Base-by-base conservation (phyloP, 1,140 invertebrate species). In the Cyclina sinensis region DNA sequence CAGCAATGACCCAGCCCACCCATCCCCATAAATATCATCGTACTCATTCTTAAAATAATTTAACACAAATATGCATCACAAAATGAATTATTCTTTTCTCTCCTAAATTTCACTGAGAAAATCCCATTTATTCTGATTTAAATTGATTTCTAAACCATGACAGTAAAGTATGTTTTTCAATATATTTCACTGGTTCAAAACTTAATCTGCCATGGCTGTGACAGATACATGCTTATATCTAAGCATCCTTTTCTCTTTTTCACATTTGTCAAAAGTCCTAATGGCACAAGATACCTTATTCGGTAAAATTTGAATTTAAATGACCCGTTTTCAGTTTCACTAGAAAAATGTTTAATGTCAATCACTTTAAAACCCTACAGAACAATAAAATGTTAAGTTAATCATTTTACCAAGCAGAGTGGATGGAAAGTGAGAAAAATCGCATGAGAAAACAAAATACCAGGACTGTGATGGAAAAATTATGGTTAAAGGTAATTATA, bases 291-390 rank as follows among this genome's bases (percentile, higher is more conserved):
- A 78, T 54, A 78, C 74, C 48, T 51, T 78, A 78, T 78, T 78
- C 54, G 74, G 74, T 37, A 78, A 78, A 78, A 78, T 78, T 78
- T 78, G 74, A 78, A 78, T 78, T 78, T 78, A 78, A 78, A 78
- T 46, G 48, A 24, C 74, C 46, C 74, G 39, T 43, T 35, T 78
- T 78, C 46, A 78, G 74, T 78, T 78, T 51, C 74, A 54, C 32
- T 78, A 11, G 46, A 78, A 37, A 78, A 78, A 78, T 78, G 74
- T 46, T 78, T 54, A 57, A 54, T 30, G 74, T 78, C 74, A 78
- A 78, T 78, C 74, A 78, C 4, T 37, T 70, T 37, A 35, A 21
- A 70, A 70, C 37, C 11, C 3, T 37, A 35, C 27, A 70, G 32
- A 70, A 37, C 65, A 39, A 62, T 27, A 70, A 70, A 37, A 37